phyloP scores from a whole-genome alignment of 2,797 vertebrate species.

The Muraenolepis orangiensis region DNA sequence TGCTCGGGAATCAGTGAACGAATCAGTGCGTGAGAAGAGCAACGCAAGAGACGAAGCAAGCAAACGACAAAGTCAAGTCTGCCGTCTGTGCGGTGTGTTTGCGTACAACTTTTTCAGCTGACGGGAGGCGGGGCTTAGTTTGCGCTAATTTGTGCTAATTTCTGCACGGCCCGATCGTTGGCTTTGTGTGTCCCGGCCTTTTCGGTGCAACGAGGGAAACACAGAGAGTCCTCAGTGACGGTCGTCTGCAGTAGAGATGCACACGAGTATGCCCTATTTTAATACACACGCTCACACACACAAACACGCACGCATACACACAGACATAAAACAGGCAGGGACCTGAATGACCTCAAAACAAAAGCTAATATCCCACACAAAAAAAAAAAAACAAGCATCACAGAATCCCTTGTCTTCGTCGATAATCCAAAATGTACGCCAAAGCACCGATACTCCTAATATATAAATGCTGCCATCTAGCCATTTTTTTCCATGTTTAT shows the following conservation, averaged over 20 bases:
- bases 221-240: constrained; percentile 27
- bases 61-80: too few relatives aligned
- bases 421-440: constrained; percentile 51
- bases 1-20: too few relatives aligned
- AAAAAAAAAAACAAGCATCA: constrained; percentile 48
- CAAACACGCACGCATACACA: constrained; percentile 26
- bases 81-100: too few relatives aligned
- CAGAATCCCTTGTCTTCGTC: constrained; percentile 51
- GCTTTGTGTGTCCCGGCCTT: too few relatives aligned
- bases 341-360: constrained; percentile 36
- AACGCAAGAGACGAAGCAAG: too few relatives aligned
- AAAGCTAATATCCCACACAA: constrained; percentile 40
- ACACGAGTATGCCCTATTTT: constrained; percentile 45
- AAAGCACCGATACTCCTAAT: constrained; percentile 58
- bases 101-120: too few relatives aligned
- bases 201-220: too few relatives aligned
- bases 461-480: constrained; percentile 47
- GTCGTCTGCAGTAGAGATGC: constrained; percentile 61
- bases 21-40: too few relatives aligned
- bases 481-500: constrained; percentile 31
- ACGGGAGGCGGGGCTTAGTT: too few relatives aligned
- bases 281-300: constrained; percentile 22
- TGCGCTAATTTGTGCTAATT: too few relatives aligned
- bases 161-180: too few relatives aligned
- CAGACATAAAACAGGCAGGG: constrained; percentile 22